Base-by-base conservation (phyloP, 2,888 invertebrate species). In the Meiosimyza decipiens region DNA sequence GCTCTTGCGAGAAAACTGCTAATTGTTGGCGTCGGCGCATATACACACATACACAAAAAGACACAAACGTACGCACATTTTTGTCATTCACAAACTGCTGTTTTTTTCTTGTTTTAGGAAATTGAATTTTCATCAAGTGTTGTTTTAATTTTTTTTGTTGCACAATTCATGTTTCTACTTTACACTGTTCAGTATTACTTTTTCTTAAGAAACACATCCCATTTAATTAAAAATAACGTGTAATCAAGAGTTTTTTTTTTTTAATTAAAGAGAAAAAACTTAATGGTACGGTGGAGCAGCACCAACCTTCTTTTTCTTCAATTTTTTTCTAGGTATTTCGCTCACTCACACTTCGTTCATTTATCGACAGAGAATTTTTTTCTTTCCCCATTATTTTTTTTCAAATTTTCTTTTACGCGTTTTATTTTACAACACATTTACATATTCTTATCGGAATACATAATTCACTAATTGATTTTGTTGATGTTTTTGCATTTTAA, bases 21-120 rank as follows among this genome's bases (percentile, higher is more conserved):
- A 40, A 40, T 40, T 40, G 40, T 40, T 40, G 40, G 40, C 40
- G 40, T 40, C 40, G 40, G 40, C 40, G 40, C 18, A 52, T 22
- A 65, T n/a, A 51, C 65, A 54, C 57, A 57, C 18, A 33, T 18
- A 63, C 33, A 62, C 62, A 18, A 22, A 62, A 40, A 40, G 40
- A 66, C 76, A 75, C 70, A 72, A 70, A 66, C 59, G 74, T 62
- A 40, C 22, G 12, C 22, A 63, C 50, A 64, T 9, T 47, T n/a
- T 60, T 59, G 59, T 59, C 68, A 68, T 68, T 68, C 59, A 68
- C 50, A 60, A 59, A 60, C 15, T 49, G 54, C 40, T 57, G 47
- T 40, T 40, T 40, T 40, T 40, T 40, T 40, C 40, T 9, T 40
- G 40, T 40, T 40, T 40, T 40, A 40, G 9, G 40, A 40, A 40